Percentiles rank a stretch among this genome's conserved stretches.
phyloP scores from a whole-genome alignment of 1,140 invertebrate species.

The Sarcophaga peregrina region DNA sequence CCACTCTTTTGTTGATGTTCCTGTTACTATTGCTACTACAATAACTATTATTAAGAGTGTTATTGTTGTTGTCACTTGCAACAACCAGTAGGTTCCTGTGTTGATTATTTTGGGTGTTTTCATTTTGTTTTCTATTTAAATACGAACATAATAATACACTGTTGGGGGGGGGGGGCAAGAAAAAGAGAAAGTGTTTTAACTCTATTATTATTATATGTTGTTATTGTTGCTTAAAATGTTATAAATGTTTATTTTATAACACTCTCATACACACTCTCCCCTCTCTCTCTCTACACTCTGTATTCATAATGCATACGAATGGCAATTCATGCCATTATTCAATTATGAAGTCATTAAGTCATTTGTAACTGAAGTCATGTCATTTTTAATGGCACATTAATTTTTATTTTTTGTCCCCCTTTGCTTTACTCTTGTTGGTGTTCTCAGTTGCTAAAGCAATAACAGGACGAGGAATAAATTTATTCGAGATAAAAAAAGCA shows the following conservation, averaged over 20 bases:
- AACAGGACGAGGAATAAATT: not conserved
- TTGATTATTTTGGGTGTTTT: not conserved
- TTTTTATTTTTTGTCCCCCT: not conserved
- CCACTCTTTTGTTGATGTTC: not conserved
- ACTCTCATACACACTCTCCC: not conserved
- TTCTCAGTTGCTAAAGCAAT: not conserved
- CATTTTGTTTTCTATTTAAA: no score
- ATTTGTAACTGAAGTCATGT: slow-evolving; percentile 44
- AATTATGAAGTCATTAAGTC: slow-evolving; percentile 48
- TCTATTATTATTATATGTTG: not conserved
- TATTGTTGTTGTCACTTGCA: slow-evolving; percentile 9
- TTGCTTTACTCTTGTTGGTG: not conserved
- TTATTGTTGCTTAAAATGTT: slow-evolving; percentile 1
- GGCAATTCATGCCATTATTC: slow-evolving; percentile 46
- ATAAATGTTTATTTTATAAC: slow-evolving; percentile 40
- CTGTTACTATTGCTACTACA: not conserved
- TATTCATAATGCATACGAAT: no score
- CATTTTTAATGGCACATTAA: slow-evolving; percentile 40
- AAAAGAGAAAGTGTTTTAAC: not conserved
- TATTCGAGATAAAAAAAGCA: no score
- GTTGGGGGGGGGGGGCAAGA: no score
- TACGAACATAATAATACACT: no score
- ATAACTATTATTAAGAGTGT: not conserved
- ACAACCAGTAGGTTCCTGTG: slow-evolving; percentile 17
- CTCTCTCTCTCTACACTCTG: no score